Base-by-base conservation (phyloP, 2,797 vertebrate species). In the Crocidura indochinensis region DNA sequence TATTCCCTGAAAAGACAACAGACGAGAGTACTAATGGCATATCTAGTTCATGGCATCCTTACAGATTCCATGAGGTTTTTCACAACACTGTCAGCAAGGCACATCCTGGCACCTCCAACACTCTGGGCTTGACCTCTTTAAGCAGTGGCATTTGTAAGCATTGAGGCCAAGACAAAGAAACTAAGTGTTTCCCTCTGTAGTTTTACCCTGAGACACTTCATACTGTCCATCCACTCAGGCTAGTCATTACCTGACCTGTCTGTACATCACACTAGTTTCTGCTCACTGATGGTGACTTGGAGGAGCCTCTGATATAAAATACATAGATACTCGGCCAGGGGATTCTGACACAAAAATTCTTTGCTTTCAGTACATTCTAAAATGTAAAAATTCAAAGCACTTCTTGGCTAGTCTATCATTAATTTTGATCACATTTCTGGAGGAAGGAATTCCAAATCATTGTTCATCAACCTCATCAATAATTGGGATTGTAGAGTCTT, bases 11-110 rank as follows among this genome's bases (percentile, higher is more conserved):
- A 87, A 93, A 8, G 92, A 69, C 31, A 71, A n/a, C 73, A 17
- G 73, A 65, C 84, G 22, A 89, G 27, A 91, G 44, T 71, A 86
- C 67, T 88, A 92, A 92, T 95, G 90, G 90, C 88, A 92, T 69
- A 88, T 74, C 95, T 65, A 44, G 67, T 88, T 92, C 74, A 46
- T 24, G 64, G 56, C 12, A 83, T 86, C 77, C 46, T 79, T 88
- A 81, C 27, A 84, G 80, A 84, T 89, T 72, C 89, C 49, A 44
- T 76, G 68, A 38, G 65, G 24, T 84, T 88, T 91, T 90, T 31
- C 12, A 44, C 46, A 88, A 77, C 3, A 49, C 17, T 80, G 44
- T 62, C 38, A 38, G 38, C 38, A 38, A 38, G 38, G 38, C 38
- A 38, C 38, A 38, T 38, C 38, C 38, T 38, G 38, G 38, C 38